phyloP scores from a whole-genome alignment of 2,113 vertebrate species.

The Paradoxurus hermaphroditus region DNA sequence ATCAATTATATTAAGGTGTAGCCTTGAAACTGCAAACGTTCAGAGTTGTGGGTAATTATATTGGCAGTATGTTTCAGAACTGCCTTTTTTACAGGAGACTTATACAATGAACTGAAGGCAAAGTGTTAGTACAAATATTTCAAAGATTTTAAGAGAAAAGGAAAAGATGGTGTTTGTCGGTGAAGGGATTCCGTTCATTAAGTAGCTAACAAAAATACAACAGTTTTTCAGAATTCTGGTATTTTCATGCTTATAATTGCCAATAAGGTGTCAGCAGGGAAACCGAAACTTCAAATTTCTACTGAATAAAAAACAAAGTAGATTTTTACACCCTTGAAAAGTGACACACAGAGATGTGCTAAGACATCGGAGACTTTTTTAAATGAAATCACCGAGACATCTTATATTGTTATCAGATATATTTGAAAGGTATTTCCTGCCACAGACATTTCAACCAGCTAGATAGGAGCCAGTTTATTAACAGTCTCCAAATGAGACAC shows the following conservation, averaged over 20 bases:
- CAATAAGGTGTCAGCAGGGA: slow-evolving; percentile 52
- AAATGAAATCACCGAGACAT: slow-evolving; percentile 49
- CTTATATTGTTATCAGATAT: slow-evolving; percentile 30
- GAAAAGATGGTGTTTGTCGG: not conserved
- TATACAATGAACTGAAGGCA: slow-evolving; percentile 42
- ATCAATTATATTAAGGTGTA: not conserved
- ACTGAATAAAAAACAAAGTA: slow-evolving; percentile 41
- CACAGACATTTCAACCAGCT: slow-evolving; percentile 28
- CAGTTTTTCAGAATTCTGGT: slow-evolving; percentile 37
- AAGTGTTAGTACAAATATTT: slow-evolving; percentile 25
- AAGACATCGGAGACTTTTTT: not conserved
- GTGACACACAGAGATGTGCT: slow-evolving; percentile 20
- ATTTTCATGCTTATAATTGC: slow-evolving; percentile 56
- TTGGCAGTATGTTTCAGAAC: not conserved
- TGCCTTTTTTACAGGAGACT: not conserved
- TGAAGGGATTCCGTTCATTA: slow-evolving; percentile 47
- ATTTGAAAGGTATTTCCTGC: slow-evolving; percentile 26
- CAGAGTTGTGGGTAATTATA: not conserved
- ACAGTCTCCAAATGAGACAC: slow-evolving; percentile 18
- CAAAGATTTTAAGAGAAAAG: slow-evolving; percentile 34
- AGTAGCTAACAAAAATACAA: slow-evolving; percentile 60
- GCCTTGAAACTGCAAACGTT: not conserved
- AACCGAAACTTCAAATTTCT: slow-evolving; percentile 55
- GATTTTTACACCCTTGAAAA: slow-evolving; percentile 53
- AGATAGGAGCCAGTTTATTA: not conserved